Conservation (phyloP, 2,113 vertebrate species). For the Pygoscelis adeliae region DNA sequence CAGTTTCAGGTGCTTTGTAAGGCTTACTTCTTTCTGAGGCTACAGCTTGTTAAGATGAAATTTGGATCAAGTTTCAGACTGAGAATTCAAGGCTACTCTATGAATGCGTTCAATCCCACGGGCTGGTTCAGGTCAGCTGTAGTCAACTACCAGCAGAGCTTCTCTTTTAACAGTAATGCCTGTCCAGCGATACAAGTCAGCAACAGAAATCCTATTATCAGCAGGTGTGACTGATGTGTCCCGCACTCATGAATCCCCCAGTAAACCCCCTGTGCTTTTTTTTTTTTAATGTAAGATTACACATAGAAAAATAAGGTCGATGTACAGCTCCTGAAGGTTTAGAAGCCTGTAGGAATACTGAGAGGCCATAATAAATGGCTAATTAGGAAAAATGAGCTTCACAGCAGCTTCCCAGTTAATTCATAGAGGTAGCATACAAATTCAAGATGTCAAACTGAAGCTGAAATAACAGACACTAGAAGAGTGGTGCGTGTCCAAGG, state of each 20-base stretch:
- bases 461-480: neutral
- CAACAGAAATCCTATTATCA: neutral
- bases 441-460: neutral
- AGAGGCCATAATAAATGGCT: neutral
- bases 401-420: neutral
- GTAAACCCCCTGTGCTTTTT: neutral
- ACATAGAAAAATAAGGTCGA: neutral
- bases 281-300: neutral
- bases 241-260: neutral
- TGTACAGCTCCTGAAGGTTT: neutral
- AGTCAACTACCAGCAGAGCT: neutral
- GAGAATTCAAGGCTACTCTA: neutral
- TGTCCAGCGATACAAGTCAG: neutral
- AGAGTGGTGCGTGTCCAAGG: neutral
- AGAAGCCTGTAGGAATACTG: neutral
- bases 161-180: neutral
- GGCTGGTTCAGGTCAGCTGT: neutral
- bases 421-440: neutral
- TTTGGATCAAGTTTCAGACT: neutral
- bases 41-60: neutral
- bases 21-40: neutral
- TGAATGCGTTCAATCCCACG: fast-evolving
- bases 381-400: neutral
- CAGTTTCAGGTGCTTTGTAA: neutral
- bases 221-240: neutral